Conservation (phyloP, 2,113 vertebrate species). For the Falcunculus frontatus region DNA sequence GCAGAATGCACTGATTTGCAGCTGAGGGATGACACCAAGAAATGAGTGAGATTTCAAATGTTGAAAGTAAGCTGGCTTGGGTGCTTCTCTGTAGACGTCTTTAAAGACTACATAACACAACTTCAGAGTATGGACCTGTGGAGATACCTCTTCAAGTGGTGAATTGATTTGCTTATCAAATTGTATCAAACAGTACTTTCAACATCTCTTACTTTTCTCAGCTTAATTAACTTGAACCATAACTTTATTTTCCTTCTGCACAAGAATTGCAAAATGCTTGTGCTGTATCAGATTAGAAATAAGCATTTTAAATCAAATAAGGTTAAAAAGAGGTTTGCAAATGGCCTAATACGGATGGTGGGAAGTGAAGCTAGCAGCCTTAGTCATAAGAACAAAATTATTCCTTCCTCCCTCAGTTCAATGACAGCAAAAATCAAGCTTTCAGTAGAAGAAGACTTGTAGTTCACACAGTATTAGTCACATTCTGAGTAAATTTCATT, state of each 20-base stretch:
- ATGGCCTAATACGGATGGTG: background rate
- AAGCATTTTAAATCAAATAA: slow-evolving; percentile 4
- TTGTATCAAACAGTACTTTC: background rate
- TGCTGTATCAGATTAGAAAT: background rate
- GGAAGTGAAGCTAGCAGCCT: background rate
- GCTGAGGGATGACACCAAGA: background rate
- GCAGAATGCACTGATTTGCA: background rate
- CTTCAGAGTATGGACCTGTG: background rate
- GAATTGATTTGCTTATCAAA: slow-evolving; percentile 36
- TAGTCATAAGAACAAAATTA: background rate
- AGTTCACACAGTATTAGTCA: slow-evolving; percentile 10
- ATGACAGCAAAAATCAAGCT: slow-evolving; percentile 25
- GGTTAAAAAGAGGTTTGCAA: background rate
- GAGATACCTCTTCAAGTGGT: background rate
- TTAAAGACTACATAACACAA: background rate
- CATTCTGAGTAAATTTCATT: slow-evolving; percentile 34
- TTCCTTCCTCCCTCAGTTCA: background rate
- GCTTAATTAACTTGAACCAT: background rate
- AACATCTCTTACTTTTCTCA: background rate
- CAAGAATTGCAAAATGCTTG: slow-evolving; percentile 29
- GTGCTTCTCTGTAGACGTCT: background rate
- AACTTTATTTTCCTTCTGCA: background rate
- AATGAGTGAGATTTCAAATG: background rate
- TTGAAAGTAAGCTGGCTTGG: background rate
- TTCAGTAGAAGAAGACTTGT: background rate